Evolutionary conservation across 2,888 invertebrate species (phyloP), one percentile per base, ranked within the genome.

Genomic region (Microdon myrmicae): DNA sequence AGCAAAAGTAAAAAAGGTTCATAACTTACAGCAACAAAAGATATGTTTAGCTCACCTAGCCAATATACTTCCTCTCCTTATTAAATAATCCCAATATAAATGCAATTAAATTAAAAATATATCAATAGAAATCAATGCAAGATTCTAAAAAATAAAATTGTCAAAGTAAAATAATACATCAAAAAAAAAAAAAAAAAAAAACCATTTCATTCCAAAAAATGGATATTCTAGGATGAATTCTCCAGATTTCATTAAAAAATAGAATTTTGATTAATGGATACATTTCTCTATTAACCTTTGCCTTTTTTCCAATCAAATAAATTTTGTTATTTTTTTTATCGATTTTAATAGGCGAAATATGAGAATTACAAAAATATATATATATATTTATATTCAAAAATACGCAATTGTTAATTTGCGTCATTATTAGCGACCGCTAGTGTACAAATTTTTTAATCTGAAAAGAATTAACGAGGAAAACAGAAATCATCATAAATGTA

Each of bases 361-460:
- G n/a, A n/a, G n/a, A n/a, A n/a, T n/a, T n/a, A n/a, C n/a, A n/a
- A n/a, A n/a, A n/a, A n/a, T 70, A 68, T 70, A 70, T 70, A 71
- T 67, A 60, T 48, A 56, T 66, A 68, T 59, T 64, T 43, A 70
- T 58, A 53, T 51, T 58, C 28, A 56, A 64, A 64, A 58, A 58
- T 64, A 64, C 64, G 64, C 64, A 64, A 58, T 58, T 64, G 29
- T 58, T 64, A 58, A 64, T 58, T 64, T 64, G 64, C 58, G 64
- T 64, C 64, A 58, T 64, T 64, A 64, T 64, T 64, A 64, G 64
- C 64, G 64, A 64, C 64, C 58, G 64, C 58, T 64, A 64, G 64
- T 64, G 64, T 64, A 64, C 64, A 64, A 64, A 64, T 64, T 64
- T 64, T 64, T 64, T 64, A 58, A 64, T 48, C 29, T 47, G 43